These are phyloP conservation scores for Pachypsylla venusta DNA, from an alignment of 1,140 invertebrate genomes.

Conservation along the genomic window DNA sequence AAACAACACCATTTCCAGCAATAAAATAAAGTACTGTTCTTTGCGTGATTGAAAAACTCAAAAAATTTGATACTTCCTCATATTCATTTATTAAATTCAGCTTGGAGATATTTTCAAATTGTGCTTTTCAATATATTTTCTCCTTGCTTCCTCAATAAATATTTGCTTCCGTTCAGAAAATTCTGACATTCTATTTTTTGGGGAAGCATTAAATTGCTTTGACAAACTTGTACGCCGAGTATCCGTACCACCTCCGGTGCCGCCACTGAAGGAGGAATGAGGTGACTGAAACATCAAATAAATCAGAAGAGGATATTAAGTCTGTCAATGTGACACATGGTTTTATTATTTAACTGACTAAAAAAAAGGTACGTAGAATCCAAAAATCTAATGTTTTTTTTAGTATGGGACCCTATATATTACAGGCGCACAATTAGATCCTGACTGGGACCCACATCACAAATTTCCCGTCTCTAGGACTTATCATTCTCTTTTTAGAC, in stretches of 20 bases:
- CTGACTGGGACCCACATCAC: background rate
- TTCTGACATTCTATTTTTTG: conserved; percentile 33
- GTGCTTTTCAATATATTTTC: conserved; percentile 37
- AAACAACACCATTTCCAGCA: no score
- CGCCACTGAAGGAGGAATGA: conserved; percentile 19
- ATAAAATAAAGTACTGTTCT: no score
- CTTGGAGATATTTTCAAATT: conserved; percentile 24
- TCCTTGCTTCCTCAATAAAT: conserved; percentile 35
- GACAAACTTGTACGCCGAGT: no score
- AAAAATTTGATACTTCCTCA: no score
- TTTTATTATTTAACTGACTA: background rate
- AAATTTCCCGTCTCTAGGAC: background rate
- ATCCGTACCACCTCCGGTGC: no score
- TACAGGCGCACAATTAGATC: background rate
- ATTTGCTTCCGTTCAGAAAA: conserved; percentile 36
- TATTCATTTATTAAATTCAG: no score
- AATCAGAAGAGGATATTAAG: background rate
- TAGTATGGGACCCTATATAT: background rate
- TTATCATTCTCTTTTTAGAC: no score
- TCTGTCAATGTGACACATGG: background rate
- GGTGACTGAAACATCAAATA: background rate
- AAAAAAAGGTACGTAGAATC: no score
- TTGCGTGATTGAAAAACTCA: no score
- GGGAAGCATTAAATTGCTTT: conserved; percentile 32
- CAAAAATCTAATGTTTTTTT: background rate